phyloP scores from a whole-genome alignment of 2,113 vertebrate genomes.

The Manacus vitellinus region DNA sequence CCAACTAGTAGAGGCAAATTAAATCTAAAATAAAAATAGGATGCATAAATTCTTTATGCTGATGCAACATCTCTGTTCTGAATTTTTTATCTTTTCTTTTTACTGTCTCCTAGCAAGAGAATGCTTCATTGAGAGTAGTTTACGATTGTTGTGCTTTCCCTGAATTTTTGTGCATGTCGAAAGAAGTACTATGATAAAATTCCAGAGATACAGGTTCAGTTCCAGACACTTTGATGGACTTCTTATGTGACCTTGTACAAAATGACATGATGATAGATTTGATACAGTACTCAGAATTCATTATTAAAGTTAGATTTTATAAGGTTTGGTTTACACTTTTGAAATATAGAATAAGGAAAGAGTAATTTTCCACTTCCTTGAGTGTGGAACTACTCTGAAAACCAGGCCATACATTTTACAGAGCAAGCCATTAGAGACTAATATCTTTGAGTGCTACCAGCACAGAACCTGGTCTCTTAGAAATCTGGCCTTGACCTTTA shows the following conservation, averaged over 20 bases:
- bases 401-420: background rate
- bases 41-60: constrained; percentile 10
- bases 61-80: background rate
- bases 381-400: background rate
- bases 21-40: constrained; percentile 33
- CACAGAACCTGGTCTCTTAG: background rate
- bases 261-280: background rate
- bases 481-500: background rate
- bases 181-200: background rate
- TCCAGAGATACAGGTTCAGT: background rate
- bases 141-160: background rate
- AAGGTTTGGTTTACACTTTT: background rate
- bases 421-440: background rate
- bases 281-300: background rate
- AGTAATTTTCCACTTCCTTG: background rate
- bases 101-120: background rate
- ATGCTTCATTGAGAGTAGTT: background rate
- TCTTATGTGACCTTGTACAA: background rate
- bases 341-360: background rate
- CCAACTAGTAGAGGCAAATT: background rate
- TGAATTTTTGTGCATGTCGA: background rate
- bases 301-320: background rate
- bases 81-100: background rate
- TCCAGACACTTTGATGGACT: background rate
- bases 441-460: background rate